These are phyloP conservation scores for Blomia tropicalis DNA, from an alignment of 2,888 invertebrate genomes.

Conservation along the genomic window DNA sequence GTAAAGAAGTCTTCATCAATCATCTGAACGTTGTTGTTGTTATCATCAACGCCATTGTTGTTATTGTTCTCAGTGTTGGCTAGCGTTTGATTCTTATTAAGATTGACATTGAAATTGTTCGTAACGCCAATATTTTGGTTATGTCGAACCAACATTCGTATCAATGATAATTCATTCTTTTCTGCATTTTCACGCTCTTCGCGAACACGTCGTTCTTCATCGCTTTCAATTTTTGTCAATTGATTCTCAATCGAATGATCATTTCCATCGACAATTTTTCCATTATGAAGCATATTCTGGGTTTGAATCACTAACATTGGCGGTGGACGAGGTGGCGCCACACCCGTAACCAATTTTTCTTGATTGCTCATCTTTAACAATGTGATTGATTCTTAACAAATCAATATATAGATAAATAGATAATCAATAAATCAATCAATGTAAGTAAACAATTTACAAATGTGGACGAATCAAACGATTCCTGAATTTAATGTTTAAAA, in stretches of 20 bases:
- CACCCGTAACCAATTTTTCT: too few species aligned
- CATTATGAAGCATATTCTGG: neutral
- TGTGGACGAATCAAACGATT: too few species aligned
- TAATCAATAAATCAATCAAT: too few species aligned
- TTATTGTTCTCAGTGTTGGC: neutral
- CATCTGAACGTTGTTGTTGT: neutral
- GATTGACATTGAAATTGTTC: neutral
- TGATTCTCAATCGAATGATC: too few species aligned
- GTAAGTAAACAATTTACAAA: too few species aligned
- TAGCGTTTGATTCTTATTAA: neutral
- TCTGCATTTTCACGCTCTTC: slow-evolving; percentile 3
- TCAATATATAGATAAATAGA: too few species aligned
- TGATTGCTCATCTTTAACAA: too few species aligned
- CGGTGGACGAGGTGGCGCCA: slow-evolving; percentile 2
- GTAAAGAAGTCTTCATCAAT: slow-evolving; percentile 1
- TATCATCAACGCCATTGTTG: neutral
- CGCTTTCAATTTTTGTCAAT: neutral
- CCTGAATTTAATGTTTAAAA: slow-evolving; percentile 7
- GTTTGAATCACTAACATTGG: neutral
- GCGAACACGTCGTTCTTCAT: slow-evolving; percentile 1
- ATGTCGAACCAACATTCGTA: slow-evolving; percentile 14
- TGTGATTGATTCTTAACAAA: too few species aligned
- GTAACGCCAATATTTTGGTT: neutral
- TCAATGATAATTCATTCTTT: slow-evolving; percentile 6
- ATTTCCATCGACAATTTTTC: neutral